Evolutionary conservation across 2,888 invertebrate genomes (phyloP).

Genomic region (Athetis lepigone): DNA sequence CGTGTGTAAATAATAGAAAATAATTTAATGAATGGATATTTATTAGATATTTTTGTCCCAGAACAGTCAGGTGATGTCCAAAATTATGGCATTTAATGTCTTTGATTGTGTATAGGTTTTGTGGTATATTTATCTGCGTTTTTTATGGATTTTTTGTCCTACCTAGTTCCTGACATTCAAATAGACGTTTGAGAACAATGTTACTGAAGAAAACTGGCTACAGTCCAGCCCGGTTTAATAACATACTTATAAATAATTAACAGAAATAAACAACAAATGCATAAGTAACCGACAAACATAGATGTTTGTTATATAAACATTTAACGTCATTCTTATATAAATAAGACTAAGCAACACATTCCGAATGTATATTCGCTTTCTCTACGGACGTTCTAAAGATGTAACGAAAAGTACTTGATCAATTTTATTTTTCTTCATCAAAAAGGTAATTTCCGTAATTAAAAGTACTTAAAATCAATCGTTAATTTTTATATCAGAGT

Average conservation of each 20-base stretch:
- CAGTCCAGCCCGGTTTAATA: not conserved
- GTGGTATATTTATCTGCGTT: no score
- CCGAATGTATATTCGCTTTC: constrained; percentile 31
- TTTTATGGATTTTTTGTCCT: no score
- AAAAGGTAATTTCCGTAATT: no score
- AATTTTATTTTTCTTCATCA: not conserved
- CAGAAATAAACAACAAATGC: constrained; percentile 16
- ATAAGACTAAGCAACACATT: constrained; percentile 21
- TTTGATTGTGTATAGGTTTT: not conserved
- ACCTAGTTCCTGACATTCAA: no score
- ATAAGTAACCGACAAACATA: constrained; percentile 5
- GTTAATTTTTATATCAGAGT: no score
- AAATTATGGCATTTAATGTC: not conserved
- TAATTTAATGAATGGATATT: constrained; percentile 30
- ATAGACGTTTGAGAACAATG: not conserved
- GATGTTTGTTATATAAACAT: constrained; percentile 13
- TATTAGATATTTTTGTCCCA: constrained; percentile 1
- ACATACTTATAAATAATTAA: constrained; percentile 4
- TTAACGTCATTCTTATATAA: constrained; percentile 36
- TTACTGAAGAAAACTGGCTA: constrained; percentile 4
- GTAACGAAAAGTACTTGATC: not conserved
- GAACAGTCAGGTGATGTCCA: not conserved
- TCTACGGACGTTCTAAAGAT: constrained; percentile 12
- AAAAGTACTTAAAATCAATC: no score
- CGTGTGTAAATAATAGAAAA: constrained; percentile 8